Percentiles rank a stretch among this genome's conserved stretches.
phyloP scores from a whole-genome alignment of 2,797 vertebrate genomes.

The Brachyrhaphis roseni region DNA sequence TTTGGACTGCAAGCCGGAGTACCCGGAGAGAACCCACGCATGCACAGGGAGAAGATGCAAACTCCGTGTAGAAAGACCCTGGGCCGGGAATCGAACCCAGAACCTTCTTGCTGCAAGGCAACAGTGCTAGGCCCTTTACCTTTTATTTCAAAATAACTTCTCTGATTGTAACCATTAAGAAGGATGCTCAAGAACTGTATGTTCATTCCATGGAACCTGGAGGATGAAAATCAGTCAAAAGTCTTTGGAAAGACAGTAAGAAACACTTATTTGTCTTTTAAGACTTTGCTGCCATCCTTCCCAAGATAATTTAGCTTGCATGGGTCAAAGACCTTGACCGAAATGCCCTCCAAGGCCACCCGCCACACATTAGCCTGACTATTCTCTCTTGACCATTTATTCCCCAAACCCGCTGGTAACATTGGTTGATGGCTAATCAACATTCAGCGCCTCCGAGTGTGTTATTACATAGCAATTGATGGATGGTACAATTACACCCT shows the following conservation, averaged over 20 bases:
- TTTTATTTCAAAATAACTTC: neutral
- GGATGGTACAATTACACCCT: constrained; percentile 86
- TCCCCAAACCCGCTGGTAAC: constrained; percentile 71
- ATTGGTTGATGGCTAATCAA: constrained; percentile 82
- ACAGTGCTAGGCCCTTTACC: too few species aligned
- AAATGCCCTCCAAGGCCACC: constrained; percentile 44
- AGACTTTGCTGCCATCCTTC: constrained; percentile 52
- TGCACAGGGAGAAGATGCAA: too few species aligned
- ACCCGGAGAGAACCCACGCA: too few species aligned
- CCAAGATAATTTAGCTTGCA: constrained; percentile 62
- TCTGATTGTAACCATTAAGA: neutral
- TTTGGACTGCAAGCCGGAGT: too few species aligned
- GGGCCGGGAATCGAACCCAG: too few species aligned
- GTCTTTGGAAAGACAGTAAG: constrained; percentile 13
- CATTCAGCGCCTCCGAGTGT: constrained; percentile 83
- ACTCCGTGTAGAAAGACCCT: too few species aligned
- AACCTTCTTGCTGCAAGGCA: too few species aligned
- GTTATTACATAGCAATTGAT: constrained; percentile 84
- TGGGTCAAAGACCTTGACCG: constrained; percentile 61
- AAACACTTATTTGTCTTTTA: constrained; percentile 49
- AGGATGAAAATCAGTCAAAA: constrained; percentile 3
- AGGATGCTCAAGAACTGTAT: neutral
- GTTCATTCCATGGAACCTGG: neutral
- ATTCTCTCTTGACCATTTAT: constrained; percentile 59
- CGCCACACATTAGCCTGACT: constrained; percentile 32